Conservation (phyloP, 2,888 invertebrate species). For the Harpalus rubripes region DNA sequence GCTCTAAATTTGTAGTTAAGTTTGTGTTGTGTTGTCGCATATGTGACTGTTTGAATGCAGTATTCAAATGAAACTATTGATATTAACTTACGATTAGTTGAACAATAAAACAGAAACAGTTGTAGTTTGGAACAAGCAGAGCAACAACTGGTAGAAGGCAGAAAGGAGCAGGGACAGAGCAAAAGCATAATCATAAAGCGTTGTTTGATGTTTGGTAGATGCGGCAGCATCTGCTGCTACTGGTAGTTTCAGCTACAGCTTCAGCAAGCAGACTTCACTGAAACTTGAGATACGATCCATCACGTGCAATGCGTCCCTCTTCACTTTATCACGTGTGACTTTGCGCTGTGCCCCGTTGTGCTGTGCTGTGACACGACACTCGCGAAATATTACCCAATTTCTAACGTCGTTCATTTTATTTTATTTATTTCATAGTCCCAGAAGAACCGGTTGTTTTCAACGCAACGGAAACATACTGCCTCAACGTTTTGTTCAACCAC, state of each 20-base stretch:
- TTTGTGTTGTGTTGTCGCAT: no score
- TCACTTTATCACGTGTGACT: constrained; percentile 63
- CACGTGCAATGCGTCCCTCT: constrained; percentile 61
- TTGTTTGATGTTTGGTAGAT: constrained; percentile 21
- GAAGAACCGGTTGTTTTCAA: constrained; percentile 54
- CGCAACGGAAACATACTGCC: constrained; percentile 30
- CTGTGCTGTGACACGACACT: constrained; percentile 54
- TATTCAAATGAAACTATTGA: constrained; percentile 27
- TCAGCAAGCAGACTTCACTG: constrained; percentile 26
- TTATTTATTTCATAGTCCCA: constrained; percentile 58
- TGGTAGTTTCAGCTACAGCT: constrained; percentile 3
- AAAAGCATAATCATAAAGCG: constrained; percentile 11
- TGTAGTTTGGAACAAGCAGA: constrained; percentile 25
- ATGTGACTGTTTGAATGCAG: not conserved
- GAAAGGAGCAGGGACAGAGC: not conserved
- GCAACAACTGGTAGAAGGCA: constrained; percentile 29
- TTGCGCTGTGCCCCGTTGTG: constrained; percentile 58
- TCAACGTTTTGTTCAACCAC: not conserved
- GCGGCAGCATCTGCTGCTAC: not conserved
- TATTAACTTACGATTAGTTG: constrained; percentile 38
- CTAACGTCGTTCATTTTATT: constrained; percentile 61
- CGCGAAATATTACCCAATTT: constrained; percentile 63
- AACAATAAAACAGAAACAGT: constrained; percentile 40
- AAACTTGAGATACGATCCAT: constrained; percentile 63
- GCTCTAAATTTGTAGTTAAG: no score